Evolutionary conservation across 2,888 invertebrate genomes (phyloP).

Genomic region (Agriopis leucophaearia): DNA sequence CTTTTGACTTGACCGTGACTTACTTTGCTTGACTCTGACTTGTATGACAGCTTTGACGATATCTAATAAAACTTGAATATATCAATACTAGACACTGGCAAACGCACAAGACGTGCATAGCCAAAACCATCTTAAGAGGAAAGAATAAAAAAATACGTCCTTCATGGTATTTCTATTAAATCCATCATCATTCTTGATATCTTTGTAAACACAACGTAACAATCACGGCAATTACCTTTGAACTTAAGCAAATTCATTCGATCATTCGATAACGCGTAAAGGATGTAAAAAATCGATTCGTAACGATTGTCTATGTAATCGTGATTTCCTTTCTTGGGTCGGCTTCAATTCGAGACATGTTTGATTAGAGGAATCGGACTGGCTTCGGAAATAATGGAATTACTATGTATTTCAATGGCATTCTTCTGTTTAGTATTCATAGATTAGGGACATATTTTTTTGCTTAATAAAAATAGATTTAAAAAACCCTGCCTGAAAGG

Average conservation of each 20-base stretch:
- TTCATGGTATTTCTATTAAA: neutral
- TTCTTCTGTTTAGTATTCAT: neutral
- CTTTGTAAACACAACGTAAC: constrained; percentile 46
- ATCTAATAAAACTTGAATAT: too few relatives aligned
- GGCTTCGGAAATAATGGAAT: constrained; percentile 36
- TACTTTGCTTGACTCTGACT: too few relatives aligned
- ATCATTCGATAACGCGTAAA: constrained; percentile 50
- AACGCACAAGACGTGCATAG: too few relatives aligned
- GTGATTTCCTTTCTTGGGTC: constrained; percentile 67
- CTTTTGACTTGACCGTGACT: too few relatives aligned
- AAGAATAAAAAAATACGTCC: too few relatives aligned
- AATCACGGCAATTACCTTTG: constrained; percentile 58
- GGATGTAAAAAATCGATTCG: constrained; percentile 65
- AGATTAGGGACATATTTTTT: neutral
- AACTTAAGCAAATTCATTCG: constrained; percentile 51
- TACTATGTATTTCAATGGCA: neutral
- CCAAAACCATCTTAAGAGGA: too few relatives aligned
- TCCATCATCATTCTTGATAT: constrained; percentile 15
- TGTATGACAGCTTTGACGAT: too few relatives aligned
- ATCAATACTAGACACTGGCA: too few relatives aligned
- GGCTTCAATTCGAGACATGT: constrained; percentile 55
- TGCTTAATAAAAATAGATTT: neutral
- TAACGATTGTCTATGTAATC: constrained; percentile 63
- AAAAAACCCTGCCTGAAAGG: too few relatives aligned
- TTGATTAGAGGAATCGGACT: constrained; percentile 53